Base-by-base conservation (phyloP, 2,113 vertebrate species). In the Ploceus nigricollis region DNA sequence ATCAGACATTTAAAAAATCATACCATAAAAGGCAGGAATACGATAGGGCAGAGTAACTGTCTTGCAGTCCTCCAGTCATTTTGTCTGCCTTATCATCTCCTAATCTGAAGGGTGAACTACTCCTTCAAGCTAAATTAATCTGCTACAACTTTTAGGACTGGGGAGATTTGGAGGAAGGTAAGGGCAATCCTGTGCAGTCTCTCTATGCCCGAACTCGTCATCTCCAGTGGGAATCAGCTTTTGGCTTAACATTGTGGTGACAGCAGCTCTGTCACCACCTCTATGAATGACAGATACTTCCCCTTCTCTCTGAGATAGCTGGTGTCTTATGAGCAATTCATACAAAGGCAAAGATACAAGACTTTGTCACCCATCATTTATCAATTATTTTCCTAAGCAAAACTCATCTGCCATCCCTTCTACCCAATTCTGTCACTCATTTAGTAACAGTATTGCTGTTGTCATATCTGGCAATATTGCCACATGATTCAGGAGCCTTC, bases 371-470 rank as follows among this genome's bases (percentile, higher is more conserved):
- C 21, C 8, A 94, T 22, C 4, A 1, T 84, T 94, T 72, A 93
- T 82, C 94, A 94, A 79, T 89, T 89, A 39, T 82, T 79, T 87
- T 83, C 39, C 44, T 58, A 35, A 56, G 64, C 57, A 94, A 79
- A 91, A 68, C 61, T 92, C 53, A 84, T 72, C 77, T 8, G 11
- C 89, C 93, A 85, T 72, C 40, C 61, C 48, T 78, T 69, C n/a
- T 82, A 51, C n/a, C 44, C 15, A 7, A 71, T 87, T 87, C 87
- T 93, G 90, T 94, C 93, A 87, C n/a, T 85, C 57, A 68, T 79
- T 60, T 45, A 61, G 53, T 33, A 61, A 57, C 16, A n/a, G 31
- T 37, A 63, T n/a, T 66, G 64, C 42, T 57, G 23, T 73, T 83
- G 60, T 79, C 61, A 72, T 20, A 33, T 35, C n/a, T 64, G 28